Evolutionary conservation across 2,888 invertebrate genomes (phyloP), one percentile per base, ranked within the genome.

Genomic region (Sipha maydis): DNA sequence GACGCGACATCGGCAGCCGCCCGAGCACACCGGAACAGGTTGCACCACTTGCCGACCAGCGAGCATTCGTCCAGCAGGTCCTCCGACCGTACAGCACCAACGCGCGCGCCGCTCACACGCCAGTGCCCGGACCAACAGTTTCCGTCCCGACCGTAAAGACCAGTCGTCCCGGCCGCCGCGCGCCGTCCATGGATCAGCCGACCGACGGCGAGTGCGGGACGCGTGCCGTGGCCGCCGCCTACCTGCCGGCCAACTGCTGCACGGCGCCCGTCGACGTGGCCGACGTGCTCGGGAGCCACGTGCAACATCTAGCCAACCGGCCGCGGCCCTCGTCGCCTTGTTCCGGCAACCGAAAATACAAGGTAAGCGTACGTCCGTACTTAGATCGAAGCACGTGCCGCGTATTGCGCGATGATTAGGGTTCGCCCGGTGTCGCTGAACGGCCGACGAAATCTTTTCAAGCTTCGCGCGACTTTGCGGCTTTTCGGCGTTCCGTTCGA

Each of bases 31-130:
- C 73, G 38, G 61, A 88, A 88, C 86, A 88, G 86, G 86, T 88
- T 88, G 86, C 86, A 71, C 73, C 86, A 88, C 80, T 82, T 75
- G 86, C 73, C 79, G 71, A 88, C 75, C 86, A 78, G 86, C 80
- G 73, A 61, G 48, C 71, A 41, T 69, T 80, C 80, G 56, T 17
- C 73, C 38, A 75, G 73, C 80, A 88, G 86, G 80, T 80, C 80
- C 28, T 25, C 56, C n/a, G 41, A 11, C 56, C 5, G 61, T 8
- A 61, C 25, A 61, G 61, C 61, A 61, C 69, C 61, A 61, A 3
- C 28, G 8, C 69, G 48, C 69, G 25, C 69, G 48, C 9, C 9
- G n/a, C 9, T 1, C 28, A 21, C 25, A 14, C 69, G 11, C 28
- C 61, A 61, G 8, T 11, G 3, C n/a, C 4, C 5, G 69, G 28